Conservation (phyloP, 2,888 invertebrate species). For the Chymomyza procnemis region DNA sequence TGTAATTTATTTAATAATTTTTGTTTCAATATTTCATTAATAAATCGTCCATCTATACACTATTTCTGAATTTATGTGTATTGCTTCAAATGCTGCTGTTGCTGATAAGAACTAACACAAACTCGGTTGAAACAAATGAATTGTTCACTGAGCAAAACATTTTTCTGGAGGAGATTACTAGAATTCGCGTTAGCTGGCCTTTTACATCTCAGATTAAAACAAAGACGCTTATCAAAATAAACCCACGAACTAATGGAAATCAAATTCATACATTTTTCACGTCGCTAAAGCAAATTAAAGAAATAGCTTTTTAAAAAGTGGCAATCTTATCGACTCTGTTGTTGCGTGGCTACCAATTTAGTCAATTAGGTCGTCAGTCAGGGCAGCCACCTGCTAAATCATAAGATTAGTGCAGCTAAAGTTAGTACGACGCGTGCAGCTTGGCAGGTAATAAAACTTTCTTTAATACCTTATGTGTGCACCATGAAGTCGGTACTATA, state of each 20-base stretch:
- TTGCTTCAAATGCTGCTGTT: conserved; percentile 3
- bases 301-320: conserved; percentile 21
- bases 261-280: conserved; percentile 29
- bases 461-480: too few species aligned
- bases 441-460: too few species aligned
- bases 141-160: conserved; percentile 17
- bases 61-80: conserved; percentile 14
- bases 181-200: conserved; percentile 23
- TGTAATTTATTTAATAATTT: too few species aligned
- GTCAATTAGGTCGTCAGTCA: conserved; percentile 20
- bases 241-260: conserved; percentile 4
- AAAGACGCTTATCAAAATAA: conserved; percentile 19
- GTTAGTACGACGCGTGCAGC: neutral
- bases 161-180: conserved; percentile 9
- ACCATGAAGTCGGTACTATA: too few species aligned
- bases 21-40: neutral
- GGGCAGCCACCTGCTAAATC: conserved; percentile 44
- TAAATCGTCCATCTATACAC: neutral
- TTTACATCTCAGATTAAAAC: conserved; percentile 40
- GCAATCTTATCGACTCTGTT: conserved; percentile 18
- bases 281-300: conserved; percentile 39
- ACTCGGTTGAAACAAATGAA: neutral
- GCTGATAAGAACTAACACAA: conserved; percentile 18
- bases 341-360: conserved; percentile 37
- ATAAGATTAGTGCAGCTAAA: conserved; percentile 37